Base-by-base conservation (phyloP, 2,113 vertebrate genomes). In the Gadus chalcogrammus region DNA sequence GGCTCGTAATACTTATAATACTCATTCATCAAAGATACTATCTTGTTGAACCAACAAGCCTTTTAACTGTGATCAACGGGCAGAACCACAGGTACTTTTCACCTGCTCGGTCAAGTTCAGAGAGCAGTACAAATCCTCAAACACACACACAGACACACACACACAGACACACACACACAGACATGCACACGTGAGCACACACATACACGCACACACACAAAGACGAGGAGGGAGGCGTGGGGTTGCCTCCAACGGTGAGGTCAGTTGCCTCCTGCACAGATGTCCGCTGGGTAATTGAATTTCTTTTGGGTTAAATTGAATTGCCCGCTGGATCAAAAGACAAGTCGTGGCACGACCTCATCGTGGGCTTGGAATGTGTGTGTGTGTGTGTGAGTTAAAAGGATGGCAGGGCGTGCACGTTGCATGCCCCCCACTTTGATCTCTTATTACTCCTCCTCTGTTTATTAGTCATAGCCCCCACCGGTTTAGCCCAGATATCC, bases 321-420 rank as follows among this genome's bases (percentile, higher is more conserved):
- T 58, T 58, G 55, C 55, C n/a, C 55, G n/a, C 9, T 58, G 55
- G 55, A 58, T 58, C 55, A 58, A 58, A 58, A 58, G 55, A 58
- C 15, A 58, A 3, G 55, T 58, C 5, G 55, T n/a, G n/a, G 55
- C 16, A n/a, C n/a, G 55, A 58, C 55, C 55, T 58, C 55, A 58
- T 58, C n/a, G 55, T 2, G 55, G 55, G 55, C 5, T 16, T 13
- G 55, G n/a, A n/a, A 58, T 58, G 55, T 58, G 15, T 58, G 15
- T 58, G 55, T 48, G 42, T 48, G 42, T 48, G 42, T 48, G 42
- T 48, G 42, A 48, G 42, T 11, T 48, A 48, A 48, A 48, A 48
- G 42, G 42, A 48, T 6, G 42, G 42, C 42, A 48, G 8, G 11
- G 42, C 11, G 42, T 48, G 42, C 42, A n/a, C 13, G 55, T n/a